Conservation (phyloP, 1,140 invertebrate species). For the Drosophila nikananu region DNA sequence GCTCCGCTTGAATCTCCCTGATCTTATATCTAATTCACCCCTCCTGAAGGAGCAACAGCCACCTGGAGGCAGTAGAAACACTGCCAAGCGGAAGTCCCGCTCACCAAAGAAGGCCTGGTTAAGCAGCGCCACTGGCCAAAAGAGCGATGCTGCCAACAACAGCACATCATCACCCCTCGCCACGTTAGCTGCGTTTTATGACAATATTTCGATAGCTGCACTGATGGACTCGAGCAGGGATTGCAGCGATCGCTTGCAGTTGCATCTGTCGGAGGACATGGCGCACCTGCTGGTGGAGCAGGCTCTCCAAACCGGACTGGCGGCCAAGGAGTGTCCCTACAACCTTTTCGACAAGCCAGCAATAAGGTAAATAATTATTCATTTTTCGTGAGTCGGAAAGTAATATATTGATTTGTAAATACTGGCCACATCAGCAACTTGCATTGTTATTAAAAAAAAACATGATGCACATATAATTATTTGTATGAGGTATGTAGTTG, state of each 20-base stretch:
- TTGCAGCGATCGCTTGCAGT: conserved; percentile 59
- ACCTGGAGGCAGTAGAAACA: background rate
- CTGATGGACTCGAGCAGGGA: conserved; percentile 46
- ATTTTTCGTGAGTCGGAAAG: background rate
- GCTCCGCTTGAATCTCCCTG: conserved; percentile 66
- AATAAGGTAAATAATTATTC: conserved; percentile 52
- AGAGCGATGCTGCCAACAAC: conserved; percentile 7
- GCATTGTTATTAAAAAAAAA: no score
- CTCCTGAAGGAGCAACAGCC: conserved; percentile 27
- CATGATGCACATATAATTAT: no score
- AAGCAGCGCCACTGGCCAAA: conserved; percentile 45
- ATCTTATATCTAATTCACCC: conserved; percentile 56
- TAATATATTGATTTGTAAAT: no score
- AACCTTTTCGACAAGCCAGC: conserved; percentile 72
- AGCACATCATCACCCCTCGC: conserved; percentile 29
- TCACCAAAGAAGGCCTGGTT: conserved; percentile 79
- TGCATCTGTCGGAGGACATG: conserved; percentile 65
- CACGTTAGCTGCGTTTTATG: conserved; percentile 65
- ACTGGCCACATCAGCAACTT: no score
- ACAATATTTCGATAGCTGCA: conserved; percentile 73
- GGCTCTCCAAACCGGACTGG: conserved; percentile 65
- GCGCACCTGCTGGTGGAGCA: conserved; percentile 72
- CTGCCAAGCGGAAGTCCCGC: conserved; percentile 68
- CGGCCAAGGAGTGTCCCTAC: conserved; percentile 63
- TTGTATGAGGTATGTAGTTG: background rate